Conservation (phyloP, 37 sponge, comb jelly and placozoan genomes). For the Geodia barretti region DNA sequence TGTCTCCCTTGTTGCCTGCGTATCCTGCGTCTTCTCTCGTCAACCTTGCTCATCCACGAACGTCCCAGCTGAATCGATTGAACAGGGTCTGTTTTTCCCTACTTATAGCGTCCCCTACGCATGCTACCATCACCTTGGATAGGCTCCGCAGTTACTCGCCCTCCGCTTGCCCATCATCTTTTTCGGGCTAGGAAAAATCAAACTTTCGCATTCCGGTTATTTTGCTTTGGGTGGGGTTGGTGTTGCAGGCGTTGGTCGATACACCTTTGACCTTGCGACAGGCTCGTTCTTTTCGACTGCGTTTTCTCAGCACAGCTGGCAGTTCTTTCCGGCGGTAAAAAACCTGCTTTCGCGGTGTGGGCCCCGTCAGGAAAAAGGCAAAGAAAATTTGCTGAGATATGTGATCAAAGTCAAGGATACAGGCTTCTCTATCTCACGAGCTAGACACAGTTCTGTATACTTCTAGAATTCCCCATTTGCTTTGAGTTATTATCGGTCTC, state of each 20-base stretch:
- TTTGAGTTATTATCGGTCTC: background rate
- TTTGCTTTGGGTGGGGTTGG: too few species aligned
- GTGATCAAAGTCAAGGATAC: constrained; percentile 89
- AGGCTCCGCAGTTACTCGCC: too few species aligned
- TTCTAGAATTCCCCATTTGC: background rate
- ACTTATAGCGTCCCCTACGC: constrained; percentile 57
- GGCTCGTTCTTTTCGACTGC: too few species aligned
- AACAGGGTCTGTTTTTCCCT: constrained; percentile 67
- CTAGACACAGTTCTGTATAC: background rate
- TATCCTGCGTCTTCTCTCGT: constrained; percentile 7
- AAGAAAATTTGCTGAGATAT: constrained; percentile 32
- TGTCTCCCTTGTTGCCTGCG: constrained; percentile 7
- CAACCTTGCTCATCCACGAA: background rate
- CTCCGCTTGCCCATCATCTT: too few species aligned
- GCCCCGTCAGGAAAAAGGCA: too few species aligned
- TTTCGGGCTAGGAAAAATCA: too few species aligned
- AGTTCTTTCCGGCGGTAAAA: too few species aligned
- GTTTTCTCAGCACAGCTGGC: too few species aligned
- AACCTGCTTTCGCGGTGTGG: too few species aligned
- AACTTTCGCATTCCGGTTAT: too few species aligned
- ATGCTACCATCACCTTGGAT: constrained; percentile 66
- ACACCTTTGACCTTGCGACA: too few species aligned
- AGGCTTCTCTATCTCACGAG: background rate
- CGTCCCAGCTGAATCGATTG: constrained; percentile 42
- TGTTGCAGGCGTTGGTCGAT: too few species aligned